These are phyloP conservation scores for Eriosoma lanigerum DNA, from an alignment of 1,140 invertebrate species.

Conservation along the genomic window DNA sequence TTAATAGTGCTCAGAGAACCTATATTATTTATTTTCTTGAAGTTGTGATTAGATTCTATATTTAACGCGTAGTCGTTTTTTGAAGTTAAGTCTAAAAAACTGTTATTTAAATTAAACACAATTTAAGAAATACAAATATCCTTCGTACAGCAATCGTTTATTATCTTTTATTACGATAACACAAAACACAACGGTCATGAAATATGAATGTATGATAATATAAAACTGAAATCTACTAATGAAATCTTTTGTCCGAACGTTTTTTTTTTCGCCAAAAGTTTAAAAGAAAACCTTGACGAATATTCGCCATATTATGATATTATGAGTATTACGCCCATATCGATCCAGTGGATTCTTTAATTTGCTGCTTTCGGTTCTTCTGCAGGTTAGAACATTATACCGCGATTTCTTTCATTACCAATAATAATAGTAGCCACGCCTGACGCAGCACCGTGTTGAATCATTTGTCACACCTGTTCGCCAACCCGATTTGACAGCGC, in stretches of 20 bases:
- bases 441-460: conserved; percentile 37
- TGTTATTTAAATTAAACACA: too few relatives aligned
- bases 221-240: too few relatives aligned
- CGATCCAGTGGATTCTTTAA: not conserved
- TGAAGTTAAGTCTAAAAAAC: too few relatives aligned
- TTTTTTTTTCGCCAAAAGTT: not conserved
- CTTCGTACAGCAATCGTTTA: too few relatives aligned
- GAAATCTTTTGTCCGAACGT: not conserved
- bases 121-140: too few relatives aligned
- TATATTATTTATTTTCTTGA: too few relatives aligned
- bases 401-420: conserved; percentile 42
- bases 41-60: too few relatives aligned
- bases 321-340: too few relatives aligned
- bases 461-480: conserved; percentile 51
- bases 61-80: too few relatives aligned
- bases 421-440: conserved; percentile 48
- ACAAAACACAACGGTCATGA: not conserved
- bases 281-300: not conserved
- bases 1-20: too few relatives aligned
- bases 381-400: not conserved
- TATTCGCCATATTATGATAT: not conserved
- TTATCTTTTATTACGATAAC: too few relatives aligned
- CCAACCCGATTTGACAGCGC: conserved; percentile 31
- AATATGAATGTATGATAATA: too few relatives aligned
- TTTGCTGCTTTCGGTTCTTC: not conserved